Base-by-base conservation (phyloP, 1,140 invertebrate species). In the Leptoteleia sp. region DNA sequence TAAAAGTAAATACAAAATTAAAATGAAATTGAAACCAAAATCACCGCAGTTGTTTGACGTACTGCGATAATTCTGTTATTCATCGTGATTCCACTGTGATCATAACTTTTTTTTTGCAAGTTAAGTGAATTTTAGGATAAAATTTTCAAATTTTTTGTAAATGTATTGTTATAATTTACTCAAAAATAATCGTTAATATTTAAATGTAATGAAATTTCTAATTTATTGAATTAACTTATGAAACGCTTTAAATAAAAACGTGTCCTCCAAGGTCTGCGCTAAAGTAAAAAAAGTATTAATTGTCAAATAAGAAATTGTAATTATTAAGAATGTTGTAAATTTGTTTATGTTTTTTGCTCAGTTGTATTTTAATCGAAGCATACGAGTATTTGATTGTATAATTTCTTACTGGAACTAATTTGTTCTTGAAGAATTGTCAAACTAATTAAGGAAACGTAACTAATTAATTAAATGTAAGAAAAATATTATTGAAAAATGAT, bases 1-100 rank as follows among this genome's bases (percentile, higher is more conserved):
- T 9, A 35, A 40, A 8, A 27, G 22, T 13, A n/a, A 17, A 12
- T 19, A 45, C 29, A 16, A 48, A 48, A 16, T 50, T 6, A 35
- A 33, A 50, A 47, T n/a, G n/a, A n/a, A n/a, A n/a, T n/a, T n/a
- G n/a, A n/a, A n/a, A n/a, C n/a, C n/a, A n/a, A n/a, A n/a, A n/a
- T n/a, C n/a, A n/a, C n/a, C 12, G 27, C 54, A 19, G 12, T 59
- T 31, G 40, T 59, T 12, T 5, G 6, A 59, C 54, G 38, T 31
- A n/a, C 17, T 11, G 13, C 43, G 13, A 33, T 35, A 25, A 1
- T 33, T 52, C 15, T 35, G 52, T 22, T 43, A 12, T 50, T 72
- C 54, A 71, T 71, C 55, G 38, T 47, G 15, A 54, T 72, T 22
- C 42, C 59, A 65, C 71, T 75, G 71, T 65, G 71, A 75, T 75